Evolutionary conservation across 2,888 invertebrate genomes (phyloP).

Genomic region (Acleris literana): DNA sequence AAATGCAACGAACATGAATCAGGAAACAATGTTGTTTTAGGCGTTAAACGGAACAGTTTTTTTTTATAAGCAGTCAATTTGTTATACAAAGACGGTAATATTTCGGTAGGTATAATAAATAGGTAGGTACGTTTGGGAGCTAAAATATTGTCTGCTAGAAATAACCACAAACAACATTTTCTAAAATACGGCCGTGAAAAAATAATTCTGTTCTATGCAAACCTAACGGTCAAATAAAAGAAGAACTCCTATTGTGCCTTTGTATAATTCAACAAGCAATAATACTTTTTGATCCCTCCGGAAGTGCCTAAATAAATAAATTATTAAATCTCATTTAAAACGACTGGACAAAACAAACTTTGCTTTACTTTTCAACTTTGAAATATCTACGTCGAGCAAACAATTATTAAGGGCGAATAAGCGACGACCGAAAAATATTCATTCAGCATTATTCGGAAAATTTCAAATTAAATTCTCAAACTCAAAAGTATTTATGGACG

Average conservation of each 20-base stretch:
- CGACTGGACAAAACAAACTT: slow-evolving; percentile 32
- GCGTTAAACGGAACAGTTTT: too few relatives aligned
- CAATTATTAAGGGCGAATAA: slow-evolving; percentile 32
- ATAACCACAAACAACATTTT: too few relatives aligned
- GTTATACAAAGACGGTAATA: too few relatives aligned
- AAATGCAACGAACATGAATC: too few relatives aligned
- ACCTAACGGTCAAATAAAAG: slow-evolving; percentile 3
- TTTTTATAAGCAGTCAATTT: too few relatives aligned
- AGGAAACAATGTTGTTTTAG: too few relatives aligned
- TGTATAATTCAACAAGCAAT: slow-evolving; percentile 25
- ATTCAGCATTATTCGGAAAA: slow-evolving; percentile 18
- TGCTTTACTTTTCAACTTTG: slow-evolving; percentile 21
- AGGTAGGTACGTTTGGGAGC: too few relatives aligned
- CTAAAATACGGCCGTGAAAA: too few relatives aligned
- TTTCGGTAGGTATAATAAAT: too few relatives aligned
- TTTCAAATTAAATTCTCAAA: slow-evolving; percentile 31
- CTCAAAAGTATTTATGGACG: slow-evolving; percentile 36
- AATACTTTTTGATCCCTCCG: slow-evolving; percentile 28
- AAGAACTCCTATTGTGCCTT: slow-evolving; percentile 4
- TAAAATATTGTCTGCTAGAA: too few relatives aligned
- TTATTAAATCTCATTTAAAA: slow-evolving; percentile 26
- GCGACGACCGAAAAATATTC: slow-evolving; percentile 23
- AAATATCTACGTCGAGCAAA: slow-evolving; percentile 28
- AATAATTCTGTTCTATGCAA: too few relatives aligned
- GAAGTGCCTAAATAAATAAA: slow-evolving; percentile 27